Conservation (phyloP, 2,113 vertebrate species). For the Mesembrinibis cayennensis region DNA sequence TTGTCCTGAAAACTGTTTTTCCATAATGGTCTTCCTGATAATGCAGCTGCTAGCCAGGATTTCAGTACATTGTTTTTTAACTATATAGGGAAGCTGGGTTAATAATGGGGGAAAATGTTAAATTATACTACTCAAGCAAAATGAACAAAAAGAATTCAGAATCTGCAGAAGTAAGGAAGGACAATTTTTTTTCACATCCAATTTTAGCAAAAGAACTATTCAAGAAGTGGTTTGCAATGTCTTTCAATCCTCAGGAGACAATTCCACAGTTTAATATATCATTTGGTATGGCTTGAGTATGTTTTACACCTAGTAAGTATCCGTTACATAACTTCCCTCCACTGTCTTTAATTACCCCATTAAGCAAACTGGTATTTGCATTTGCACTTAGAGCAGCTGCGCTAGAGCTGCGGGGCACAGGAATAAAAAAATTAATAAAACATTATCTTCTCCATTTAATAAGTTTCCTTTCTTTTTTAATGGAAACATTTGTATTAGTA, state of each 20-base stretch:
- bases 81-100: neutral
- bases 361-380: constrained; percentile 38
- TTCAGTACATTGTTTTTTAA: neutral
- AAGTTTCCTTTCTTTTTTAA: constrained; percentile 41
- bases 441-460: constrained; percentile 39
- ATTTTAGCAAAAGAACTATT: neutral
- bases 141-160: neutral
- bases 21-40: neutral
- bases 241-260: neutral
- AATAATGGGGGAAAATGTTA: neutral
- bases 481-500: constrained; percentile 62
- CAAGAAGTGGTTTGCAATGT: neutral
- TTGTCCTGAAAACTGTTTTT: neutral
- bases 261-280: neutral
- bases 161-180: neutral
- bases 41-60: neutral
- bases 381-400: constrained; percentile 28
- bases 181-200: neutral
- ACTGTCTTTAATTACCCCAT: constrained; percentile 42
- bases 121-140: neutral
- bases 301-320: neutral
- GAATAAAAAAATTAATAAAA: constrained; percentile 61
- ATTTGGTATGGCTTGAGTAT: neutral
- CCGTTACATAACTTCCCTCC: neutral
- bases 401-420: constrained; percentile 29